Evolutionary conservation across 2,888 invertebrate species (phyloP).

Genomic region (Tipula unca): DNA sequence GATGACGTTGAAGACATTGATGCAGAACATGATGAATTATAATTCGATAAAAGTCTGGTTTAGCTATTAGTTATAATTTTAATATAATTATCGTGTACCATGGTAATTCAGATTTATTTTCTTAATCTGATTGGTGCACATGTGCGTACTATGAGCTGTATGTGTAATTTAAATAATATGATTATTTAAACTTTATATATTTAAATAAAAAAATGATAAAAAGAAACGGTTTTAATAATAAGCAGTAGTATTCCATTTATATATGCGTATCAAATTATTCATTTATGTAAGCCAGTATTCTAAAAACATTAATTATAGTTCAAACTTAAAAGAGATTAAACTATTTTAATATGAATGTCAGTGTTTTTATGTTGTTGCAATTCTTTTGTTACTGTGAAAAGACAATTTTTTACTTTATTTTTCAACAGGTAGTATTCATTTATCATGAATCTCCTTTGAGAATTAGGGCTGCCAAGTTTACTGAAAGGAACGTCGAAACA

Average conservation of each 20-base stretch:
- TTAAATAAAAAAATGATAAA: not conserved
- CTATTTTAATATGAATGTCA: too few relatives aligned
- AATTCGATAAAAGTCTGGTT: slow-evolving; percentile 30
- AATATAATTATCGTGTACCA: not conserved
- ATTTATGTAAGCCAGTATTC: not conserved
- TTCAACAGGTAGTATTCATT: too few relatives aligned
- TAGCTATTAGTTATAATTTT: not conserved
- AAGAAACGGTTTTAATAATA: not conserved
- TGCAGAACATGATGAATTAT: slow-evolving; percentile 53
- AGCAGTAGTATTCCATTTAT: not conserved
- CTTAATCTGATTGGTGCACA: not conserved
- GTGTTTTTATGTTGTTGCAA: too few relatives aligned
- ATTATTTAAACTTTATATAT: not conserved
- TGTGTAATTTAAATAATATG: not conserved
- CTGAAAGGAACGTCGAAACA: too few relatives aligned
- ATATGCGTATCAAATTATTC: not conserved
- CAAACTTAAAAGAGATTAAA: too few relatives aligned
- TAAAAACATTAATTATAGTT: not conserved
- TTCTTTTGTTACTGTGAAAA: too few relatives aligned
- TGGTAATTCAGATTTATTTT: not conserved
- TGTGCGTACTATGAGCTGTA: not conserved
- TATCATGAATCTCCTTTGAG: too few relatives aligned
- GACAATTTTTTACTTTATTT: too few relatives aligned
- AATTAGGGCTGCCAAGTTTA: too few relatives aligned
- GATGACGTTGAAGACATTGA: slow-evolving; percentile 43